These are phyloP conservation scores for Leptodactylus fallax DNA, from an alignment of 2,797 vertebrate species.

Conservation along the genomic window DNA sequence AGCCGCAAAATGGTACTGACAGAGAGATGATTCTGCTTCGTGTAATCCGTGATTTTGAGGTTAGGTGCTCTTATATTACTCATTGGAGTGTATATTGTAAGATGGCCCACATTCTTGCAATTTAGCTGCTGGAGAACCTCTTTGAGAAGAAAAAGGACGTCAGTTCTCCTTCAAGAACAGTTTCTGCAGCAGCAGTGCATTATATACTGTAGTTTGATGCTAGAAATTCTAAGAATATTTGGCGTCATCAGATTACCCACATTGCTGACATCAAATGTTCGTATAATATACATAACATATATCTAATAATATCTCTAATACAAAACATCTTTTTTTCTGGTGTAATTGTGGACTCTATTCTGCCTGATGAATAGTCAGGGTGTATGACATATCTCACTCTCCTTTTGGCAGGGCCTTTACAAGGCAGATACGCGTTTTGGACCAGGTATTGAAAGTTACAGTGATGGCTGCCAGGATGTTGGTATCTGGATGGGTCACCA, in stretches of 20 bases:
- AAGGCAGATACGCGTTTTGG: constrained; percentile 80
- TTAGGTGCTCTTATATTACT: neutral
- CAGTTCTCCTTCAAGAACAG: neutral
- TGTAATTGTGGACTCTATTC: neutral
- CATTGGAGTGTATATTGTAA: neutral
- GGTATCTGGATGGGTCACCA: constrained; percentile 83
- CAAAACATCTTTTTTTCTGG: too few species aligned
- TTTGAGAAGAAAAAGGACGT: neutral
- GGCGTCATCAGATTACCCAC: too few species aligned
- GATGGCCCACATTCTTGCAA: neutral
- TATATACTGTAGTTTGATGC: too few species aligned
- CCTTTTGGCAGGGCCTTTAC: constrained; percentile 83
- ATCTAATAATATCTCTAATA: too few species aligned
- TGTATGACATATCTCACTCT: neutral
- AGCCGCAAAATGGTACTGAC: too few species aligned
- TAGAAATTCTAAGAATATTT: too few species aligned
- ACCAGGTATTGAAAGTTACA: constrained; percentile 82
- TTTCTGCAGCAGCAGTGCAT: neutral
- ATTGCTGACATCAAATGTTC: too few species aligned
- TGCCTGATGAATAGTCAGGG: neutral
- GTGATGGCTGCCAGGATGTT: constrained; percentile 80
- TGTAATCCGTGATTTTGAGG: too few species aligned
- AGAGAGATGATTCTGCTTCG: too few species aligned
- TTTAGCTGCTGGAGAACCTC: neutral
- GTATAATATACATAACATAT: too few species aligned